Evolutionary conservation across 1,140 invertebrate genomes (phyloP).

Genomic region (Zophobas atratus): DNA sequence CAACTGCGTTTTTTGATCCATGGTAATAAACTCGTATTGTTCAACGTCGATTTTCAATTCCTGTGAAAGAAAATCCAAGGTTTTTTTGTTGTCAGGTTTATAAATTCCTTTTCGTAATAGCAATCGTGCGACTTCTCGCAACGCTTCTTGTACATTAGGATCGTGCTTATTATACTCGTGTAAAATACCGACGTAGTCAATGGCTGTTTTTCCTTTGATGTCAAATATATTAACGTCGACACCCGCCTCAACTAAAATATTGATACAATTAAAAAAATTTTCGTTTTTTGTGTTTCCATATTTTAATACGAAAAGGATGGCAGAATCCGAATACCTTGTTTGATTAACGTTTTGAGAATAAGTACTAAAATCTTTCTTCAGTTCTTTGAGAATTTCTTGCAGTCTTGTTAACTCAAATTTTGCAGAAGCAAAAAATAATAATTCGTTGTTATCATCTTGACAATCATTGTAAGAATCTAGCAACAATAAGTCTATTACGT

Average conservation of each 20-base stretch:
- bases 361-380: background rate
- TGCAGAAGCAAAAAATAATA: background rate
- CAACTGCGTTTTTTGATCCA: slow-evolving; percentile 7
- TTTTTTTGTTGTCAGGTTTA: background rate
- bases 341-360: background rate
- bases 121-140: background rate
- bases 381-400: background rate
- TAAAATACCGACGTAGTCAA: background rate
- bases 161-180: background rate
- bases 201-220: background rate
- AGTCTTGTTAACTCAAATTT: background rate
- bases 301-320: background rate
- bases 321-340: background rate
- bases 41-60: background rate
- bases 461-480: background rate
- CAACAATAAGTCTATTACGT: background rate
- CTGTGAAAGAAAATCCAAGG: background rate
- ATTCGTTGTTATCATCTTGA: slow-evolving; percentile 1
- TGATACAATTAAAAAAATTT: background rate
- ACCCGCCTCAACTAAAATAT: slow-evolving; percentile 1
- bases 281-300: background rate
- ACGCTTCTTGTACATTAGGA: background rate
- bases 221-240: slow-evolving; percentile 7
- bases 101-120: slow-evolving; percentile 7
- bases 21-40: background rate